A percentile compares a stretch with the other conserved stretches of the same genome.
phyloP scores from a whole-genome alignment of 2,113 vertebrate genomes.

The Callospermophilus lateralis region DNA sequence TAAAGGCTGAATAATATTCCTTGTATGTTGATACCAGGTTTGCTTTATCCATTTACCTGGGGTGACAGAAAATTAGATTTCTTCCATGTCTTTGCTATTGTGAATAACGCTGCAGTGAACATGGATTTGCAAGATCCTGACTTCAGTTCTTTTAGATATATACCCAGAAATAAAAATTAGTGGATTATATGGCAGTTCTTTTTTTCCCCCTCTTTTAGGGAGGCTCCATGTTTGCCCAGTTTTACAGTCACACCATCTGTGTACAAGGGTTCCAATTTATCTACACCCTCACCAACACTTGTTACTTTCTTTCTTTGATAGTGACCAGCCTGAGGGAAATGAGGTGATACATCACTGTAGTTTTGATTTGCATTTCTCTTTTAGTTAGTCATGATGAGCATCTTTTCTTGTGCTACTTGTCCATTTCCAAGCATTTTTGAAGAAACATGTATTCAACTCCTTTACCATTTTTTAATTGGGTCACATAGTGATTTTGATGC shows the following conservation, averaged over 20 bases:
- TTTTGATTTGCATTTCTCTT: constrained; percentile 4
- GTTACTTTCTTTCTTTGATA: neutral
- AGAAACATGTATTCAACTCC: neutral
- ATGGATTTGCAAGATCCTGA: neutral
- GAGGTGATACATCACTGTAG: neutral
- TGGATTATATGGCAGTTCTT: neutral
- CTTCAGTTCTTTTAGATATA: neutral
- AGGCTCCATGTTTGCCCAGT: neutral
- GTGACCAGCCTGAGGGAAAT: neutral
- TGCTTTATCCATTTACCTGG: neutral
- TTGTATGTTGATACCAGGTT: neutral
- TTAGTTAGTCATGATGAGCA: neutral
- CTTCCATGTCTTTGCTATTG: neutral
- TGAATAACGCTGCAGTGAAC: neutral
- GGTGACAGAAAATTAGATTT: neutral
- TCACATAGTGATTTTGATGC: neutral
- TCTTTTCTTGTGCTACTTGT: neutral
- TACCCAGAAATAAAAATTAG: neutral
- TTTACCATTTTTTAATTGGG: neutral
- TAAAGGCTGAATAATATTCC: neutral
- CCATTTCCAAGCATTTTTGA: neutral
- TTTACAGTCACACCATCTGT: neutral
- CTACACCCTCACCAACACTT: neutral
- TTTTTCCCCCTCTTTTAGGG: neutral
- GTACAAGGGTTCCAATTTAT: neutral